phyloP scores from a whole-genome alignment of 2,113 vertebrate genomes.

The Saimiri boliviensis region DNA sequence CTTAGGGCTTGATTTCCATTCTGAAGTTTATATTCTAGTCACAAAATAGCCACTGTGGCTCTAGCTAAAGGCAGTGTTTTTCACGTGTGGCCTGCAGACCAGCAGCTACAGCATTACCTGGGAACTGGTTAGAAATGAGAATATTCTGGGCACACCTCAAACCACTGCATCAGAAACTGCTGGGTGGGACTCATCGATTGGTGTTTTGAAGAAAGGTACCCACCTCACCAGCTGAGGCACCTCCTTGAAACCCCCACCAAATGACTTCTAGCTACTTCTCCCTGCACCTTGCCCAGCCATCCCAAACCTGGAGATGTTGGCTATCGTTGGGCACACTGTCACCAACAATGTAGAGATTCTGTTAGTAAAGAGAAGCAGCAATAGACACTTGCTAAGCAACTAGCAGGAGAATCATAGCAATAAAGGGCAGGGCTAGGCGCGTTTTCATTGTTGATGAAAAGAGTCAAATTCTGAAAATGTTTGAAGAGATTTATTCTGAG shows the following conservation, averaged over 20 bases:
- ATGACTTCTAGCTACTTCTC: background rate
- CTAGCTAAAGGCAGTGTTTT: background rate
- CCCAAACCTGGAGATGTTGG: background rate
- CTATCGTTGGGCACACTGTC: too few species aligned
- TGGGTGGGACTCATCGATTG: rapidly evolving
- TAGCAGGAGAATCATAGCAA: background rate
- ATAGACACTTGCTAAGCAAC: too few species aligned
- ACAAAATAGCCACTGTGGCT: background rate
- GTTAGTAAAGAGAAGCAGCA: background rate
- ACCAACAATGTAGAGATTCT: background rate
- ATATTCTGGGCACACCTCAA: rapidly evolving
- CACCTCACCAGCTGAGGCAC: background rate
- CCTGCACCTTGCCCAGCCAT: too few species aligned
- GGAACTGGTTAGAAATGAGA: background rate
- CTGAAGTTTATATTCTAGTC: background rate
- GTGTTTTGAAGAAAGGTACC: background rate
- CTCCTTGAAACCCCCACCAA: background rate
- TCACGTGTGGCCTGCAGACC: background rate
- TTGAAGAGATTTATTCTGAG: too few species aligned
- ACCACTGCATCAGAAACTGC: background rate
- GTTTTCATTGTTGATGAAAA: background rate
- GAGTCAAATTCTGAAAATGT: too few species aligned
- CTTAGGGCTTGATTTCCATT: background rate
- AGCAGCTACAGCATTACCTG: background rate
- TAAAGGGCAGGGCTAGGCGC: background rate